Percentiles rank a stretch among this genome's conserved stretches.
Evolutionary conservation across 2,888 invertebrate genomes (phyloP).

Genomic region (Thereva unica): DNA sequence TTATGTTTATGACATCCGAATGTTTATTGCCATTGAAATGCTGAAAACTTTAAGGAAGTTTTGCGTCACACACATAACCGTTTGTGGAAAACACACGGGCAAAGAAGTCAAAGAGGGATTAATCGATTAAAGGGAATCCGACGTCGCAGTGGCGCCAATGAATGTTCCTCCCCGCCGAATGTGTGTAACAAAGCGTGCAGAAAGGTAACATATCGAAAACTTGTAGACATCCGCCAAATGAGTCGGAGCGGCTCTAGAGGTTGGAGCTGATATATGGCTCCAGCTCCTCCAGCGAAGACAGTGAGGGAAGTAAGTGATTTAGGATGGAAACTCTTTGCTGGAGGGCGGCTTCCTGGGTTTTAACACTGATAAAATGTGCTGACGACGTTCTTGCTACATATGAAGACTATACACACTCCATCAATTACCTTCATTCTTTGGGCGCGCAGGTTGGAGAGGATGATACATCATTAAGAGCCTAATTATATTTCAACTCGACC

Average conservation of each 20-base stretch:
- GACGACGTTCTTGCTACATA: slow-evolving; percentile 17
- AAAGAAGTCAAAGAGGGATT: slow-evolving; percentile 41
- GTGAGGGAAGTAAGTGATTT: slow-evolving; percentile 37
- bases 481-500: no score
- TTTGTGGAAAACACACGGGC: slow-evolving; percentile 39
- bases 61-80: slow-evolving; percentile 40
- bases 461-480: no score
- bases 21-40: slow-evolving; percentile 30
- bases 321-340: slow-evolving; percentile 39
- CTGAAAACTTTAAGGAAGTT: slow-evolving; percentile 38
- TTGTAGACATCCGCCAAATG: slow-evolving; percentile 47
- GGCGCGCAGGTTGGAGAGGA: no score
- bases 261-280: slow-evolving; percentile 43
- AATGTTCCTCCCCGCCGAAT: slow-evolving; percentile 43
- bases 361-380: slow-evolving; percentile 31
- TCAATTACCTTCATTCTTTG: no score
- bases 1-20: slow-evolving; percentile 35
- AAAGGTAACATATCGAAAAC: slow-evolving; percentile 46
- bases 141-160: slow-evolving; percentile 47
- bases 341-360: slow-evolving; percentile 38
- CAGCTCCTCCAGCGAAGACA: slow-evolving; percentile 20
- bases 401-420: no score
- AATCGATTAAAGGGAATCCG: slow-evolving; percentile 47
- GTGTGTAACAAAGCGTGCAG: slow-evolving; percentile 43
- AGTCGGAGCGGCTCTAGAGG: slow-evolving; percentile 45